Base-by-base conservation (phyloP, 1,140 invertebrate genomes). In the Microplitis mediator region DNA sequence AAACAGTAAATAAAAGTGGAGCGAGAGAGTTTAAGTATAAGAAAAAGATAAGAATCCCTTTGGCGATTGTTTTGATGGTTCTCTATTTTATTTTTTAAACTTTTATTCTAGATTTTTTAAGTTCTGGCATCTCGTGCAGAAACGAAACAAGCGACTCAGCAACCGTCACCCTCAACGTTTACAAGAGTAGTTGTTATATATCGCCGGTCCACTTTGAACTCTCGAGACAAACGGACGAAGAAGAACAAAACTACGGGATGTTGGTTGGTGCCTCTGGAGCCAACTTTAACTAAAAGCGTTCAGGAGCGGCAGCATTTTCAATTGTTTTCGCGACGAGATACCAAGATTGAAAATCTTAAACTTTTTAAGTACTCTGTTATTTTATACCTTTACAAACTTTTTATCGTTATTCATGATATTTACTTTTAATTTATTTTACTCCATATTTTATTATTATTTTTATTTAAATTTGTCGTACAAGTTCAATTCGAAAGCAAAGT, bases 281-380 rank as follows among this genome's bases (percentile, higher is more conserved):
- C 6, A 45, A 45, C 5, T 45, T 45, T 45, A 45, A 45, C 6
- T 45, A 45, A 45, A 45, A 45, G 39, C 39, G 39, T 11, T 45
- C 11, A 45, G 5, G 8, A 45, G 6, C 39, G 39, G 39, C 39
- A 35, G 39, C 62, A 50, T 64, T 64, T 50, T 23, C 62, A 50
- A 64, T 64, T 64, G 62, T 64, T 64, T 64, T 50, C 36, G 14
- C 34, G 14, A 50, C 16, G 13, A 36, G 39, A 45, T 45, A 45
- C 39, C 5, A 64, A 64, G 62, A 64, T 64, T 34, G 39, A 64
- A 64, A 31, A 64, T 64, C 62, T 64, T 45, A 35, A 64, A 64
- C 13, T 61, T 64, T 62, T 64, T 64, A 64, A 64, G 62, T 50
- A 64, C 62, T 64, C 35, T 64, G 39, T 16, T 64, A 14, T n/a